A percentile compares a stretch with the other conserved stretches of the same genome.
Evolutionary conservation across 2,888 invertebrate species (phyloP).

Genomic region (Drosophila recens): DNA sequence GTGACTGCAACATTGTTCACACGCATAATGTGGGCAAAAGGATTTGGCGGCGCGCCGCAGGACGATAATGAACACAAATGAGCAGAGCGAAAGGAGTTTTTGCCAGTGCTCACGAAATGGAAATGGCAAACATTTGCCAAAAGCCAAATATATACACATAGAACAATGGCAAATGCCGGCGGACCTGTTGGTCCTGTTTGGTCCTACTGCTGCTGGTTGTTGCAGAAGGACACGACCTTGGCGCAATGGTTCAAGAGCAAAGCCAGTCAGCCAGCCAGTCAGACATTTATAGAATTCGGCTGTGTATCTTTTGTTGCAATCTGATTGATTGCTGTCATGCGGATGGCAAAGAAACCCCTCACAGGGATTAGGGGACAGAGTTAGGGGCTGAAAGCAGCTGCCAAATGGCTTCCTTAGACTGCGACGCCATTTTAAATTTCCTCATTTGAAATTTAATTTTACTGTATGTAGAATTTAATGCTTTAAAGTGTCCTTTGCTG

Average conservation of each 20-base stretch:
- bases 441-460: constrained; percentile 20
- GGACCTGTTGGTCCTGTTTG: constrained; percentile 68
- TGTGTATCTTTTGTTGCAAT: constrained; percentile 75
- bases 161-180: constrained; percentile 60
- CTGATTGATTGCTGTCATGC: constrained; percentile 80
- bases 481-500: constrained; percentile 36
- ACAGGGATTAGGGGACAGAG: constrained; percentile 18
- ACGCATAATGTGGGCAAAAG: constrained; percentile 81
- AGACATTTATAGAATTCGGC: constrained; percentile 69
- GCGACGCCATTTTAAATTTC: constrained; percentile 68
- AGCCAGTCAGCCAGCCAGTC: constrained; percentile 28
- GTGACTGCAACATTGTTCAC: constrained; percentile 82
- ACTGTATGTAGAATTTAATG: constrained; percentile 42
- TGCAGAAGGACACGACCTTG: constrained; percentile 75
- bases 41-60: constrained; percentile 78
- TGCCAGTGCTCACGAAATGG: constrained; percentile 61
- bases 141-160: constrained; percentile 43
- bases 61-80: constrained; percentile 80
- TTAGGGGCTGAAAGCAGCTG: constrained; percentile 62
- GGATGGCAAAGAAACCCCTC: constrained; percentile 40
- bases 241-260: constrained; percentile 63
- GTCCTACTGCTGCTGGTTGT: constrained; percentile 17
- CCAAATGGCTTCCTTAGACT: constrained; percentile 32
- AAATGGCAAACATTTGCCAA: constrained; percentile 72
- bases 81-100: constrained; percentile 70